Evolutionary conservation across 2,797 vertebrate species (phyloP).

Genomic region (Anisognathus igniventris): DNA sequence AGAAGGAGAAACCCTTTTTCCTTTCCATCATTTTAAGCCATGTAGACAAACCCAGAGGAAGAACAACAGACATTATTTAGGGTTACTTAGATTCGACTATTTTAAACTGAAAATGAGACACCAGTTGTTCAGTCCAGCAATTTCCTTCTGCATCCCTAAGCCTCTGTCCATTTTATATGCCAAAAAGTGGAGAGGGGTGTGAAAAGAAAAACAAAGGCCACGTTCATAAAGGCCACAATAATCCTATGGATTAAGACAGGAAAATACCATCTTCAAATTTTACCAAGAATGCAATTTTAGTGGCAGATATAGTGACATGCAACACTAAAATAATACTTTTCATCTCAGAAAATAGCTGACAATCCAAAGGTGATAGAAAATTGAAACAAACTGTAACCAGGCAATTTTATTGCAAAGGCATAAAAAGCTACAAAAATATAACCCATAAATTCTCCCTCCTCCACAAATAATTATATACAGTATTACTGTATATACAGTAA

Average conservation of each 20-base stretch:
- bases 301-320: neutral
- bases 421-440: neutral
- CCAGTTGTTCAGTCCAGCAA: neutral
- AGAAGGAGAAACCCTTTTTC: neutral
- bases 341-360: neutral
- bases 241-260: neutral
- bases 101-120: neutral
- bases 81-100: neutral
- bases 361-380: neutral
- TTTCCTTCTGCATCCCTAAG: neutral
- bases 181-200: neutral
- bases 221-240: neutral
- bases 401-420: neutral
- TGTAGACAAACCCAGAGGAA: neutral
- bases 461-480: neutral
- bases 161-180: neutral
- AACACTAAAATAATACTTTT: neutral
- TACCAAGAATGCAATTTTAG: neutral
- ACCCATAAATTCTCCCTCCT: neutral
- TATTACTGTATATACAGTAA: neutral
- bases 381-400: neutral
- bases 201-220: neutral
- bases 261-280: neutral
- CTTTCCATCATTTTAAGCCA: neutral
- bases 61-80: neutral